Evolutionary conservation across 2,797 vertebrate species (phyloP), one percentile per base, ranked within the genome.

Genomic region (Orestias chungarensis): DNA sequence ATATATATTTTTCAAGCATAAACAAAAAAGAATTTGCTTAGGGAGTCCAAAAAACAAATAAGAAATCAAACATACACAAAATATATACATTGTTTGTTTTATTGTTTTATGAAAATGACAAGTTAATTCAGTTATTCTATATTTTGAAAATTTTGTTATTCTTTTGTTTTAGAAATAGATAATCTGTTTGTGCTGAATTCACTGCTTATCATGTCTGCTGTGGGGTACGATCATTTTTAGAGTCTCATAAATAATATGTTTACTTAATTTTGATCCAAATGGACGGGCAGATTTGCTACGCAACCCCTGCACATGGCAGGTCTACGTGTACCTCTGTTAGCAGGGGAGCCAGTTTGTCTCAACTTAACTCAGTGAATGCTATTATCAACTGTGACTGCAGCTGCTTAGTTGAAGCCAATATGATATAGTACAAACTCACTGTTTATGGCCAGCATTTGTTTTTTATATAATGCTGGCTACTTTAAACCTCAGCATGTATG

Each of bases 401-500:
- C 81, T 84, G 79, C 68, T 82, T 75, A 77, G 59, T 87, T 66
- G 31, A 47, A 78, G 65, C 69, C 73, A 61, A 81, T 76, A 73
- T 74, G 81, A 82, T 73, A 81, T 79, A 73, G 73, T 61, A 76
- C 14, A 0, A 73, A 65, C 71, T 61, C 66, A 74, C 49, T 76
- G 78, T 83, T 87, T 83, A 86, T 76, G 83, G 79, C 68, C 65
- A 79, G 71, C 73, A 42, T 75, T 80, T 71, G 82, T 79, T 76
- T 88, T n/a, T 78, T 82, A 73, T 75, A 76, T 29, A 35, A 49
- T 46, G 66, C 80, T 70, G 54, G 67, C 80, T 88, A 80, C 80
- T 86, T 81, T 84, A n/a, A 72, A 84, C 80, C 75, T 82, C 75
- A 73, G 79, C 79, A 86, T 71, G 80, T 75, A 69, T 78, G 82